phyloP scores from a whole-genome alignment of 2,113 vertebrate species.

The Lepidothrix coronata region DNA sequence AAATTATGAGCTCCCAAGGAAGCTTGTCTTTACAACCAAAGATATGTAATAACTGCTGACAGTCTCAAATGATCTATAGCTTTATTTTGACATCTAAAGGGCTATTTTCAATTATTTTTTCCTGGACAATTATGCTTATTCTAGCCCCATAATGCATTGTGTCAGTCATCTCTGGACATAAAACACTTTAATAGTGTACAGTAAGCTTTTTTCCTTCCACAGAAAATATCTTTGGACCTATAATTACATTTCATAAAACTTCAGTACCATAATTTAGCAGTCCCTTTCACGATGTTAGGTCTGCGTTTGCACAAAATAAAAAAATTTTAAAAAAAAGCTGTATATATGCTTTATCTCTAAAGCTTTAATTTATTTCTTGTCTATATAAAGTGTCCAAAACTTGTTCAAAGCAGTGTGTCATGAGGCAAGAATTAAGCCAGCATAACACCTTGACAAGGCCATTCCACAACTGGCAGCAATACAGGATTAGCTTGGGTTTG shows the following conservation, averaged over 20 bases:
- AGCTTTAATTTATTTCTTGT: conserved; percentile 49
- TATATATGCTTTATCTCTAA: conserved; percentile 40
- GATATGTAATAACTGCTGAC: conserved; percentile 57
- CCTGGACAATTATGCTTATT: conserved; percentile 75
- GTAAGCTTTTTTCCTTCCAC: conserved; percentile 62
- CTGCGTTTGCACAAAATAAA: conserved; percentile 48
- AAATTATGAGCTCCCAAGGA: conserved; percentile 57
- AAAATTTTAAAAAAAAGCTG: rapidly evolving
- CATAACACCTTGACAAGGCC: background rate
- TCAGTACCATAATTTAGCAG: conserved; percentile 62
- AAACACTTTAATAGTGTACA: conserved; percentile 67
- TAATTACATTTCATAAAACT: conserved; percentile 76
- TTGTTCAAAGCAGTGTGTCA: background rate
- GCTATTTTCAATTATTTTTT: conserved; percentile 78
- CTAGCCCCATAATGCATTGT: conserved; percentile 69
- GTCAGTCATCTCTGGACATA: conserved; percentile 71
- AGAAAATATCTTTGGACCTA: conserved; percentile 62
- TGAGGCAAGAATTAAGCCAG: background rate
- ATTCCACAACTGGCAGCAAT: background rate
- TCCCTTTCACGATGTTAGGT: conserved; percentile 64
- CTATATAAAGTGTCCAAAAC: conserved; percentile 22
- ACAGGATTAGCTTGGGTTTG: background rate
- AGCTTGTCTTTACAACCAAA: conserved; percentile 31
- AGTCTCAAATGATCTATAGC: conserved; percentile 51
- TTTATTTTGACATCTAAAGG: conserved; percentile 72